A percentile compares a stretch with the other conserved stretches of the same genome.
Conservation (phyloP, 2,113 vertebrate species). For the Heliornis fulica region DNA sequence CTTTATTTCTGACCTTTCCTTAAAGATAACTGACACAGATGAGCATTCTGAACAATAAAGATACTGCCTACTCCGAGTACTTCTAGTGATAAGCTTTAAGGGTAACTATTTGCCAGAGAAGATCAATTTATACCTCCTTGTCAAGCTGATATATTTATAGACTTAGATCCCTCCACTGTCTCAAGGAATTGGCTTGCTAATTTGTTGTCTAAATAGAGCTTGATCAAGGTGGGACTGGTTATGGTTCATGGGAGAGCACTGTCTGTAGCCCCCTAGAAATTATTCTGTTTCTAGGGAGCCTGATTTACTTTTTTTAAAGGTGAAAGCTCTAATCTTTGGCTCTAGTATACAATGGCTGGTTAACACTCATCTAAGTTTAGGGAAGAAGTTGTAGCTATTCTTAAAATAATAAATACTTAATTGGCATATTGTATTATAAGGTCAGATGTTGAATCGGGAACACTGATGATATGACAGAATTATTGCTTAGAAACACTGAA, state of each 20-base stretch:
- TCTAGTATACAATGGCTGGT: not conserved
- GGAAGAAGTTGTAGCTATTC: not conserved
- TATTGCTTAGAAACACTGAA: not conserved
- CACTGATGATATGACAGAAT: not conserved
- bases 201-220: not conserved
- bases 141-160: not conserved
- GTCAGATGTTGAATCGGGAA: not conserved
- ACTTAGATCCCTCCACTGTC: not conserved
- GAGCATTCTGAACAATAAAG: not conserved
- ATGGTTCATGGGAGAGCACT: accelerated
- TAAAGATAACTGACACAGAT: not conserved
- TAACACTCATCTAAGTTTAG: not conserved
- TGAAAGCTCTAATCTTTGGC: not conserved
- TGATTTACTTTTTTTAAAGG: not conserved
- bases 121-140: not conserved
- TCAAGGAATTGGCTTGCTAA: not conserved
- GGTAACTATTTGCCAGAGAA: not conserved
- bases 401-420: not conserved
- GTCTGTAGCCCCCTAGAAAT: not conserved
- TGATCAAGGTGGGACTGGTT: not conserved
- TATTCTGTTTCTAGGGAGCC: not conserved
- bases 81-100: not conserved
- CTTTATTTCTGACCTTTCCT: not conserved
- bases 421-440: not conserved
- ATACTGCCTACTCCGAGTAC: not conserved